These are phyloP conservation scores for Rhynchonema sp. DNA, from an alignment of 2,888 invertebrate genomes.

Conservation along the genomic window DNA sequence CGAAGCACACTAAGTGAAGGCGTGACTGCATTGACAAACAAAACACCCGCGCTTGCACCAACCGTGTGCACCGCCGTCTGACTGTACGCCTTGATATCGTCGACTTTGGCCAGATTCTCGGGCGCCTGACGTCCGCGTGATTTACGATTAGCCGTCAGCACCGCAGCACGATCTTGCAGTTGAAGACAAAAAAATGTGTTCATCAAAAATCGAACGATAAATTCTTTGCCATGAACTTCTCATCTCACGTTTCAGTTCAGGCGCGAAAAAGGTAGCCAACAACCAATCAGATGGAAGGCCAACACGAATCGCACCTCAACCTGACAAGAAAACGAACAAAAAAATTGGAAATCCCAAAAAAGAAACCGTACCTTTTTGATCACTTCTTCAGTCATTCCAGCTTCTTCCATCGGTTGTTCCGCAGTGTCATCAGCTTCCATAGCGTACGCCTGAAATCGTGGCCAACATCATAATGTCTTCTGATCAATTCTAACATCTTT, in stretches of 20 bases:
- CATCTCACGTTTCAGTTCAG: too few relatives aligned
- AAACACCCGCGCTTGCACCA: background rate
- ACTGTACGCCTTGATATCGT: slow-evolving; percentile 62
- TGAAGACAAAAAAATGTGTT: background rate
- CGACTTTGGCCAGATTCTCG: slow-evolving; percentile 68
- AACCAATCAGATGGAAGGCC: too few relatives aligned
- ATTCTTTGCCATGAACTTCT: too few relatives aligned
- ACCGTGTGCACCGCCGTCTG: slow-evolving; percentile 12
- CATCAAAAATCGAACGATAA: too few relatives aligned
- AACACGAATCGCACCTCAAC: too few relatives aligned
- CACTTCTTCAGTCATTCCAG: slow-evolving; percentile 80
- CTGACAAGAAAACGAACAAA: too few relatives aligned
- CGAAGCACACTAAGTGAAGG: too few relatives aligned
- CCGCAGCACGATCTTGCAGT: slow-evolving; percentile 49
- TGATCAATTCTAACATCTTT: too few relatives aligned
- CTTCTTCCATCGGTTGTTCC: slow-evolving; percentile 57
- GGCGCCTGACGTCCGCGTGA: slow-evolving; percentile 52
- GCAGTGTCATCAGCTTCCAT: slow-evolving; percentile 57
- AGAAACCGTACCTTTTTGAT: slow-evolving; percentile 49
- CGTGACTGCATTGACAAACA: too few relatives aligned
- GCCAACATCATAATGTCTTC: too few relatives aligned
- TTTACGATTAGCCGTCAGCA: slow-evolving; percentile 88
- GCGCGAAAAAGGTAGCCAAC: too few relatives aligned
- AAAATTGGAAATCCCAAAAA: background rate
- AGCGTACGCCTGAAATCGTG: slow-evolving; percentile 41